These are phyloP conservation scores for Pogonocichla stellata DNA, from an alignment of 2,113 vertebrate species.

Conservation along the genomic window DNA sequence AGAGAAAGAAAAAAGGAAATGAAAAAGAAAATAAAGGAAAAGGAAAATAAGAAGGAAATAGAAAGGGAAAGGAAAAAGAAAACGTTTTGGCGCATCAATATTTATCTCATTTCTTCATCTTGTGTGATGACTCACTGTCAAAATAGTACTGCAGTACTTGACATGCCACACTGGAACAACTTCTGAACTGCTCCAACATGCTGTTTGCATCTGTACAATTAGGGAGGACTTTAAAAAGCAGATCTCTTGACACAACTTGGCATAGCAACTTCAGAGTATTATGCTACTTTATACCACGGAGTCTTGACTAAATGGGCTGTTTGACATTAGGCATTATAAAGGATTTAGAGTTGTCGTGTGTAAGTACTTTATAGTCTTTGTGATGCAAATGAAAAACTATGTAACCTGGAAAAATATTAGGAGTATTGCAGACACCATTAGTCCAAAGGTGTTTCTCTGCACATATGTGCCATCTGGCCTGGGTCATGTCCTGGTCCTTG, in stretches of 20 bases:
- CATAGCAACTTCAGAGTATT: background rate
- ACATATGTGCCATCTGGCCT: background rate
- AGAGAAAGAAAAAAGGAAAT: background rate
- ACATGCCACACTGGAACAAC: background rate
- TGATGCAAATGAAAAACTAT: slow-evolving; percentile 12
- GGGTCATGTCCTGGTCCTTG: background rate
- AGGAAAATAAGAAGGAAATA: background rate
- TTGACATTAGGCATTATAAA: background rate
- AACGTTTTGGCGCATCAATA: background rate
- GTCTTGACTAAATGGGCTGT: slow-evolving; percentile 9
- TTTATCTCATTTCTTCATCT: slow-evolving; percentile 34
- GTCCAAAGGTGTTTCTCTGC: background rate
- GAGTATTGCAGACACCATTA: background rate
- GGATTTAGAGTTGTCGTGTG: background rate
- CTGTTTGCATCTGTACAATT: slow-evolving; percentile 7
- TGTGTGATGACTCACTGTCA: slow-evolving; percentile 28
- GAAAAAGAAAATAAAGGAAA: background rate
- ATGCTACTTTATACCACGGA: background rate
- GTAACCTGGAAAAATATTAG: background rate
- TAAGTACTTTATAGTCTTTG: slow-evolving; percentile 15
- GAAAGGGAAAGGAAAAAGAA: background rate
- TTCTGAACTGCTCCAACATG: background rate
- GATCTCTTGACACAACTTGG: slow-evolving; percentile 26
- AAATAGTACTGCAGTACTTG: slow-evolving; percentile 39
- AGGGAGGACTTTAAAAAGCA: slow-evolving; percentile 10